Evolutionary conservation across 2,888 invertebrate species (phyloP).

Genomic region (Nemoura dubitans): DNA sequence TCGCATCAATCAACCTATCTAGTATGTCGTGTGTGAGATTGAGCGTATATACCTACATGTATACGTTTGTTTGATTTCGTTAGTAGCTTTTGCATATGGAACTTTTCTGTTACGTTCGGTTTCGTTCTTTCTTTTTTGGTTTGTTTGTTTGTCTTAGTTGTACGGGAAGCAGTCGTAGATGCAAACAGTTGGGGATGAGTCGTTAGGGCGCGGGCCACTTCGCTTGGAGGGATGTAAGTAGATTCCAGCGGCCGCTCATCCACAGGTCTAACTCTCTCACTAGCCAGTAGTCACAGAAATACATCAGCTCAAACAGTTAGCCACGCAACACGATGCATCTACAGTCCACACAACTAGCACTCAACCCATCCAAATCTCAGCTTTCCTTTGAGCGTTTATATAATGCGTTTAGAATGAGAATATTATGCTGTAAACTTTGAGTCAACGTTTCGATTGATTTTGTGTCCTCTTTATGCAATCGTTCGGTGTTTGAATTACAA

Average conservation of each 20-base stretch:
- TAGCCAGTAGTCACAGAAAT: background rate
- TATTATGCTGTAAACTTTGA: too few species aligned
- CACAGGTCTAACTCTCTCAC: background rate
- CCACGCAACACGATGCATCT: background rate
- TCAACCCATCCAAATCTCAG: background rate
- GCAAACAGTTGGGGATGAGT: slow-evolving; percentile 58
- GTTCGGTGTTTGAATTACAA: background rate
- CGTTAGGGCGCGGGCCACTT: background rate
- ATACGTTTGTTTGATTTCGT: background rate
- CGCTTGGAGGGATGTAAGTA: slow-evolving; percentile 17
- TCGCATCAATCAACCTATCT: background rate
- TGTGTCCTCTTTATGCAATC: background rate
- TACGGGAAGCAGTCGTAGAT: slow-evolving; percentile 63
- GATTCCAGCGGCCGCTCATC: background rate
- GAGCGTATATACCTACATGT: background rate
- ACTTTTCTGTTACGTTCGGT: slow-evolving; percentile 53
- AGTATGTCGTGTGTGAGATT: background rate
- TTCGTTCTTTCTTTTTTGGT: slow-evolving; percentile 58
- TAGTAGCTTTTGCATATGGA: background rate
- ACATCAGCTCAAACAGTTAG: too few species aligned
- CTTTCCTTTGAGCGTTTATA: background rate
- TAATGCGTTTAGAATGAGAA: background rate
- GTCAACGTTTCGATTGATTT: too few species aligned
- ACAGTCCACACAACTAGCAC: background rate
- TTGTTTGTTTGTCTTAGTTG: slow-evolving; percentile 60